These are phyloP conservation scores for Phrynocephalus versicolor DNA, from an alignment of 2,113 vertebrate genomes.

Conservation along the genomic window DNA sequence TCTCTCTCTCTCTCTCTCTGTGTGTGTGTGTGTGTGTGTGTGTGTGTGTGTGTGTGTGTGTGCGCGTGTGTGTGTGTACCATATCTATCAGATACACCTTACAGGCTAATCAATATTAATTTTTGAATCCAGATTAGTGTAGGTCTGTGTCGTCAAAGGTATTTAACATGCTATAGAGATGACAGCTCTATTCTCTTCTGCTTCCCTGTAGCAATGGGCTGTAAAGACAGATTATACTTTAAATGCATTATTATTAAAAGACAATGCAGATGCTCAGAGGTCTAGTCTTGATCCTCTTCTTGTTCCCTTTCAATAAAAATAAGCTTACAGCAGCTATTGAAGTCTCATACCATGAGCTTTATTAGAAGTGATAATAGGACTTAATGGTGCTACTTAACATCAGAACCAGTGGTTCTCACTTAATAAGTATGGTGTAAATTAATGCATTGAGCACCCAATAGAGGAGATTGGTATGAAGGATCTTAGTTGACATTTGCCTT, in stretches of 20 bases:
- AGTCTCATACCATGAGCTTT: neutral
- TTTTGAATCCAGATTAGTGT: slow-evolving; percentile 45
- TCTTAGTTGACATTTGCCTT: neutral
- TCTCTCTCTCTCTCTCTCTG: no score
- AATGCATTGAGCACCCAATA: slow-evolving; percentile 26
- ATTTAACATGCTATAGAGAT: slow-evolving; percentile 44
- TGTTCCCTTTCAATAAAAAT: neutral
- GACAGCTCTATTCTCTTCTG: slow-evolving; percentile 58
- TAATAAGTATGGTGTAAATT: slow-evolving; percentile 29
- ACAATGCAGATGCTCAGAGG: neutral
- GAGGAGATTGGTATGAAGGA: neutral
- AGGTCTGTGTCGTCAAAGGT: slow-evolving; percentile 42
- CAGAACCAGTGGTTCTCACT: slow-evolving; percentile 5
- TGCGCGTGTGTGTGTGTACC: no score
- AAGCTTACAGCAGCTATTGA: neutral
- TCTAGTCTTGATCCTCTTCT: slow-evolving; percentile 7
- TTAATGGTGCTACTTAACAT: neutral
- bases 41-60: no score
- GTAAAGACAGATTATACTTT: slow-evolving; percentile 65
- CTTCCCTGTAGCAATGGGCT: slow-evolving; percentile 54
- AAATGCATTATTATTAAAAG: slow-evolving; percentile 48
- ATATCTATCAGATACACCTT: slow-evolving; percentile 45
- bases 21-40: no score
- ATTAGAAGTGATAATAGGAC: neutral
- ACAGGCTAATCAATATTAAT: slow-evolving; percentile 51